Evolutionary conservation across 2,888 invertebrate genomes (phyloP).

Genomic region (Macrophya alboannulata): DNA sequence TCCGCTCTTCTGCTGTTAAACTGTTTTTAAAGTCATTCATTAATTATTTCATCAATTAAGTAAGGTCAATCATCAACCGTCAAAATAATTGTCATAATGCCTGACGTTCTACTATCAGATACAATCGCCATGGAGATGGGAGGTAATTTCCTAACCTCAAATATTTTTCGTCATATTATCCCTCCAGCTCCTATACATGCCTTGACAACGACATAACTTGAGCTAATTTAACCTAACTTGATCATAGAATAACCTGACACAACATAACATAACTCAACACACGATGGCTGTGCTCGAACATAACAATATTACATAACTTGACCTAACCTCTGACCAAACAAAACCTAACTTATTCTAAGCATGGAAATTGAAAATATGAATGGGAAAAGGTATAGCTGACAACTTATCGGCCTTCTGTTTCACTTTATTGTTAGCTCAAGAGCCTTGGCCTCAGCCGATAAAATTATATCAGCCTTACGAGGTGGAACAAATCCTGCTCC

Average conservation of each 20-base stretch:
- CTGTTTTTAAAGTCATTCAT: background rate
- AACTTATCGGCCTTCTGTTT: background rate
- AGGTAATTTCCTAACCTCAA: slow-evolving; percentile 62
- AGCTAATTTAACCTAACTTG: background rate
- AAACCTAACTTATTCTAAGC: background rate
- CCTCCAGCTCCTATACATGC: background rate
- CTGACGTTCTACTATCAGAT: slow-evolving; percentile 71
- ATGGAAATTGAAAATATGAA: background rate
- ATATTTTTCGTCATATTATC: background rate
- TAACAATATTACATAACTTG: slow-evolving; percentile 9
- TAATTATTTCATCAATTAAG: slow-evolving; percentile 14
- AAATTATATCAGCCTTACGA: slow-evolving; percentile 94
- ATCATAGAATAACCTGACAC: background rate
- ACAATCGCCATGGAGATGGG: slow-evolving; percentile 69
- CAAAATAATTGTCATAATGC: slow-evolving; percentile 68
- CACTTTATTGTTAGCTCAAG: slow-evolving; percentile 85
- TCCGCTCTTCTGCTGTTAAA: slow-evolving; percentile 30
- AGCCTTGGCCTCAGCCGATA: slow-evolving; percentile 95
- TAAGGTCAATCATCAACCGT: slow-evolving; percentile 4
- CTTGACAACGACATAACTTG: background rate
- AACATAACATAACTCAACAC: background rate
- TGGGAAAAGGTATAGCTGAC: background rate
- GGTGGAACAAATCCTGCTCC: slow-evolving; percentile 95
- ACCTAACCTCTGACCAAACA: background rate
- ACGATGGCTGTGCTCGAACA: background rate